Base-by-base conservation (phyloP, 2,797 vertebrate genomes). In the Pipistrellus nathusii region DNA sequence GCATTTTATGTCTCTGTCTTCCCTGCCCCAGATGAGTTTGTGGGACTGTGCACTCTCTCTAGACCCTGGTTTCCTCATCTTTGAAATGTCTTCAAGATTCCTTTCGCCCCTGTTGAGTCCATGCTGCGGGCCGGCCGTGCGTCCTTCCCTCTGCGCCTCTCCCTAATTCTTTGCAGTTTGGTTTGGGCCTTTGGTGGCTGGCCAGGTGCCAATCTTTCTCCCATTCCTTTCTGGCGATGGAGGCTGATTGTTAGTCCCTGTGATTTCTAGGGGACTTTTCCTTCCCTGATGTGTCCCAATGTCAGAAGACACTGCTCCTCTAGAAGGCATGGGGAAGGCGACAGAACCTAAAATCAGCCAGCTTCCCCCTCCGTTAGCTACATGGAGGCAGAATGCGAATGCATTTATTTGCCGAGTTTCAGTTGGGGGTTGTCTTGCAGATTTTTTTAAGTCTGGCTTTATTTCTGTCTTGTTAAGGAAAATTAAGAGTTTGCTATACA, bases 381-480 rank as follows among this genome's bases (percentile, higher is more conserved):
- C 21, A 5, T 5, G 62, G 21, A 2, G 30, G 21, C 27, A 32
- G 18, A 55, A 55, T 9, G 46, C 23, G 0, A 30, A 8, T 64
- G 17, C 3, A 11, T 30, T 69, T 44, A 18, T 41, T 92, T 41
- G 13, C 57, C 32, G 38, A 62, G 23, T 44, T 64, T 69, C 30
- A 11, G 4, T 78, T 91, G 84, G 30, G 7, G 35, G 25, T 66
- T 66, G 35, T 27, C 13, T 69, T 69, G 2, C 66, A 59, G 15
- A 25, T 86, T 87, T 80, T 41, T 44, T 91, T 73, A 91, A 23
- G 20, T 68, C 51, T 69, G 35, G 2, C 14, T 85, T 85, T 85
- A 71, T 85, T 91, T 86, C 23, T 90, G 18, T 62, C 81, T 92
- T 53, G 10, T 76, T 78, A 82, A 82, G 69, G 93, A 87, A 77